A percentile compares a stretch with the other conserved stretches of the same genome.
Conservation (phyloP, 2,888 invertebrate genomes). For the Ochropleura plecta region DNA sequence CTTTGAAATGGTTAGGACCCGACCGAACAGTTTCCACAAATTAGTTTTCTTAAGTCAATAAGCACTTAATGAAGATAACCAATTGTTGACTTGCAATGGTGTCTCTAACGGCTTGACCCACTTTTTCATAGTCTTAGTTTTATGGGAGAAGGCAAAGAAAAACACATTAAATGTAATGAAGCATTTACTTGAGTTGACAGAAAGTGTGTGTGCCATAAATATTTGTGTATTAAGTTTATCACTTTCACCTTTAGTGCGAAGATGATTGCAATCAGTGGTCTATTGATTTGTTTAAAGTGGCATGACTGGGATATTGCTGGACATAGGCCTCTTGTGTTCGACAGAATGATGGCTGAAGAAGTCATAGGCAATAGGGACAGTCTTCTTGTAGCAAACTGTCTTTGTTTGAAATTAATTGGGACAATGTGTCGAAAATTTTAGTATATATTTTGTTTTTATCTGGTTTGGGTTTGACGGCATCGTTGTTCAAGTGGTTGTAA, state of each 20-base stretch:
- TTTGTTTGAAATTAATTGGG: background rate
- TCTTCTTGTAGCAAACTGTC: background rate
- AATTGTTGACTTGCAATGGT: slow-evolving; percentile 51
- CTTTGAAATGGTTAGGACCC: background rate
- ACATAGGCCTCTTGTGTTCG: slow-evolving; percentile 2
- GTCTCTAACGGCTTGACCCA: slow-evolving; percentile 45
- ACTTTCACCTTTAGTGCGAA: slow-evolving; percentile 49
- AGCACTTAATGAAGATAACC: slow-evolving; percentile 37
- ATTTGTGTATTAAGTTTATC: slow-evolving; percentile 53
- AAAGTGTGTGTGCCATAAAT: slow-evolving; percentile 50
- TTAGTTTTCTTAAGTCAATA: slow-evolving; percentile 14
- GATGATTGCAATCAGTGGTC: slow-evolving; percentile 41
- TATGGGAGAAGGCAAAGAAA: slow-evolving; percentile 62
- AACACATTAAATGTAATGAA: slow-evolving; percentile 60
- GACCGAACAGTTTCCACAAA: slow-evolving; percentile 7
- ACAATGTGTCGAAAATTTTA: too few relatives aligned
- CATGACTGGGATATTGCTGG: slow-evolving; percentile 34
- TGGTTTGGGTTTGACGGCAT: too few relatives aligned
- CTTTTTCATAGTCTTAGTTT: slow-evolving; percentile 54
- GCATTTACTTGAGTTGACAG: slow-evolving; percentile 55
- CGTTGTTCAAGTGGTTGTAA: too few relatives aligned
- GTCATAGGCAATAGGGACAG: background rate
- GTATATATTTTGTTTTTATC: too few relatives aligned
- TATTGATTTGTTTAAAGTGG: slow-evolving; percentile 56
- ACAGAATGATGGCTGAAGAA: slow-evolving; percentile 5